phyloP scores from a whole-genome alignment of 1,140 invertebrate genomes.

The Laupala kohalensis region DNA sequence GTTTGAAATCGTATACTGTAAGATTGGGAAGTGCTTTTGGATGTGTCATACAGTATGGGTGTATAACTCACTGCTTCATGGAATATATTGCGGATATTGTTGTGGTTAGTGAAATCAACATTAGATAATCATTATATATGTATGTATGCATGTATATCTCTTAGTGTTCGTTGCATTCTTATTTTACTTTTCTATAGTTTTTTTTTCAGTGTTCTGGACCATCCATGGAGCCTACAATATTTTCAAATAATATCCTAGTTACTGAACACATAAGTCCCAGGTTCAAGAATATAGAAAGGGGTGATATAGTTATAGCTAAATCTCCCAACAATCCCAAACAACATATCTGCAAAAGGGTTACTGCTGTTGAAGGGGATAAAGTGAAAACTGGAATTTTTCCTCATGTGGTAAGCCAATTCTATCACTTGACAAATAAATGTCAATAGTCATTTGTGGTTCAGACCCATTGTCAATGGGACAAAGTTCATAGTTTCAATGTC shows the following conservation, averaged over 20 bases:
- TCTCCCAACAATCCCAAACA: slow-evolving; percentile 64
- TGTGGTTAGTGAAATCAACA: no score
- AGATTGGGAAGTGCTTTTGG: background rate
- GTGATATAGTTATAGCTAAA: slow-evolving; percentile 71
- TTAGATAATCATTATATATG: no score
- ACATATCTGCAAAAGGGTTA: slow-evolving; percentile 75
- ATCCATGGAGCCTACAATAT: slow-evolving; percentile 83
- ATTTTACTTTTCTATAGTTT: slow-evolving; percentile 13
- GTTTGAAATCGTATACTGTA: background rate
- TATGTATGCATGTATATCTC: background rate
- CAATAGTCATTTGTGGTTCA: slow-evolving; percentile 2
- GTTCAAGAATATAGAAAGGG: slow-evolving; percentile 45
- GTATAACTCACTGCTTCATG: background rate
- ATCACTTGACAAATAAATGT: slow-evolving; percentile 9
- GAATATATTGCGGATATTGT: background rate
- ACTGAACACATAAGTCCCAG: slow-evolving; percentile 63
- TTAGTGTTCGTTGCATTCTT: slow-evolving; percentile 1
- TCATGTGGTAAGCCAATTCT: slow-evolving; percentile 18
- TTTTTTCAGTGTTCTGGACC: slow-evolving; percentile 64
- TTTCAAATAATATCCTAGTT: slow-evolving; percentile 63
- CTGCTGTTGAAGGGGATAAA: slow-evolving; percentile 59
- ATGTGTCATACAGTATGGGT: background rate
- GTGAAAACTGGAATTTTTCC: slow-evolving; percentile 35
- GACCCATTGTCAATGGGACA: background rate
- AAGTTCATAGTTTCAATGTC: background rate